phyloP scores from a whole-genome alignment of 1,140 invertebrate genomes.

The Adelges cooleyi region DNA sequence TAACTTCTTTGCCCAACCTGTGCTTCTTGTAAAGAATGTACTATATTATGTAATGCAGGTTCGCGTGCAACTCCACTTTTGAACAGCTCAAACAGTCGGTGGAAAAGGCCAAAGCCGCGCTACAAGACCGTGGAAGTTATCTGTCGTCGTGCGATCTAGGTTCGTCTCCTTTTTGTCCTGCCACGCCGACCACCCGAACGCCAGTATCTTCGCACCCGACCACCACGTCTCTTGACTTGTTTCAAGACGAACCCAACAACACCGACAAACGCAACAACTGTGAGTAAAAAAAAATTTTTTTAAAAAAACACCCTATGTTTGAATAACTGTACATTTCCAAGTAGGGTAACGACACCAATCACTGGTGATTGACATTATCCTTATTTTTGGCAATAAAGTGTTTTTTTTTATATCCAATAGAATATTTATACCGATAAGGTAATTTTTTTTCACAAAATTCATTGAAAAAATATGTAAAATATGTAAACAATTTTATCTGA shows the following conservation, averaged over 20 bases:
- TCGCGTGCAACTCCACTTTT: slow-evolving; percentile 60
- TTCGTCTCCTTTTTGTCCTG: slow-evolving; percentile 24
- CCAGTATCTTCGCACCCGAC: slow-evolving; percentile 10
- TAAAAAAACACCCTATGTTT: too few species aligned
- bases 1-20: too few species aligned
- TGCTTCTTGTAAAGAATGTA: too few species aligned
- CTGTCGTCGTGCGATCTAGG: slow-evolving; percentile 36
- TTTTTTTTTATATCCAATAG: too few species aligned
- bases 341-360: too few species aligned
- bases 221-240: slow-evolving; percentile 26
- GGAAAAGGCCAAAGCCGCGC: slow-evolving; percentile 73
- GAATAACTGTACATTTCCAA: too few species aligned
- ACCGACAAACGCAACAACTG: slow-evolving; percentile 15
- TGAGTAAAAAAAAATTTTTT: background rate
- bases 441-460: too few species aligned
- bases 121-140: slow-evolving; percentile 42
- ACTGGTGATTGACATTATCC: too few species aligned
- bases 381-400: too few species aligned
- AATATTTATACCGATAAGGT: too few species aligned
- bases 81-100: slow-evolving; percentile 78
- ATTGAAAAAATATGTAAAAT: too few species aligned
- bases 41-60: slow-evolving; percentile 37
- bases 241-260: slow-evolving; percentile 26
- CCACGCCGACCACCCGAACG: slow-evolving; percentile 3
- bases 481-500: too few species aligned